Evolutionary conservation across 2,113 vertebrate genomes (phyloP).

Genomic region (Pogona vitticeps): DNA sequence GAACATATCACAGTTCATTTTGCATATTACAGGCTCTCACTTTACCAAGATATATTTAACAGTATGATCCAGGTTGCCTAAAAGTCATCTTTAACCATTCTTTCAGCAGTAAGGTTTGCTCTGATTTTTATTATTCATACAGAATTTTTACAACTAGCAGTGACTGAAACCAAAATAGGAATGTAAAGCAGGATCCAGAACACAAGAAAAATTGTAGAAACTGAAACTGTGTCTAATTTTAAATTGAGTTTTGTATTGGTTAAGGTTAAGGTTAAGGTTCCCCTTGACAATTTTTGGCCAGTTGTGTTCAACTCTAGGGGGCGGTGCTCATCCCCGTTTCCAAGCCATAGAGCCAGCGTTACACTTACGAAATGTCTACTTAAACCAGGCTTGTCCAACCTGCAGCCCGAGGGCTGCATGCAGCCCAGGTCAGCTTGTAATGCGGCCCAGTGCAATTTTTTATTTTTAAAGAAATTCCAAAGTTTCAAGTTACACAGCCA

Average conservation of each 20-base stretch:
- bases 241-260: neutral
- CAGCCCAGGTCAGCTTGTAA: too few relatives aligned
- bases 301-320: too few relatives aligned
- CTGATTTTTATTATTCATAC: neutral
- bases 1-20: neutral
- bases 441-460: too few relatives aligned
- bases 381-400: too few relatives aligned
- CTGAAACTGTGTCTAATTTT: neutral
- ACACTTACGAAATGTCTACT: too few relatives aligned
- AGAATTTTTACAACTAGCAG: neutral
- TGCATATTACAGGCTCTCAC: neutral
- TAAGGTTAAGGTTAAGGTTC: too few relatives aligned
- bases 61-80: neutral
- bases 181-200: neutral
- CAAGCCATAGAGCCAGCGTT: too few relatives aligned
- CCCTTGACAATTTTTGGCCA: too few relatives aligned
- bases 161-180: neutral
- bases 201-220: neutral
- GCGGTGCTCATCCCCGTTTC: too few relatives aligned
- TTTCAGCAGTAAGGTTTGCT: neutral
- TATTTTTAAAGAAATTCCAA: too few relatives aligned
- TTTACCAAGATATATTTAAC: neutral
- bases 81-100: neutral
- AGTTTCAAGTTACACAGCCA: too few relatives aligned
- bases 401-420: too few relatives aligned